Conservation (phyloP, 2,888 invertebrate genomes). For the Exephanes ischioxanthus region DNA sequence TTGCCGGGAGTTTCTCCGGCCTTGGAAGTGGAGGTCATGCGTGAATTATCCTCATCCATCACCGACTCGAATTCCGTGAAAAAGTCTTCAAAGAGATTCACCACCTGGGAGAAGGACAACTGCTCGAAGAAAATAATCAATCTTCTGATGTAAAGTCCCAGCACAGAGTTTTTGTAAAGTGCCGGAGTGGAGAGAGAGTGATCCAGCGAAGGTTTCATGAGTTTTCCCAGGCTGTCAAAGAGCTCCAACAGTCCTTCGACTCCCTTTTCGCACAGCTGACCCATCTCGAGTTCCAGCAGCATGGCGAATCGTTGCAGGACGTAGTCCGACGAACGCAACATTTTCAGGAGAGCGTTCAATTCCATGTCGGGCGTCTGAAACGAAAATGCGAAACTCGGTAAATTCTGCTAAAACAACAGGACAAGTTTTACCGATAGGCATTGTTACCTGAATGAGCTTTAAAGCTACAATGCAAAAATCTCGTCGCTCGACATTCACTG, state of each 20-base stretch:
- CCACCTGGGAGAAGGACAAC: slow-evolving; percentile 93
- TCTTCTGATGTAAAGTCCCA: slow-evolving; percentile 93
- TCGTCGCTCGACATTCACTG: slow-evolving; percentile 87
- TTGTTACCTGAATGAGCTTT: slow-evolving; percentile 90
- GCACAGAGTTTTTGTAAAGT: slow-evolving; percentile 83
- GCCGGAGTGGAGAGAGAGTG: slow-evolving; percentile 76
- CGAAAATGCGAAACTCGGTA: slow-evolving; percentile 4
- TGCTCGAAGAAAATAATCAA: slow-evolving; percentile 93
- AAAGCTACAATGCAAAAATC: slow-evolving; percentile 93
- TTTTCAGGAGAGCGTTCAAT: slow-evolving; percentile 88
- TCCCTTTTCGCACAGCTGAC: slow-evolving; percentile 87
- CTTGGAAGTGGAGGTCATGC: slow-evolving; percentile 18
- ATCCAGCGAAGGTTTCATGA: slow-evolving; percentile 86
- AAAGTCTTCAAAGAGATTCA: slow-evolving; percentile 90
- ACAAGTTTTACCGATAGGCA: neutral
- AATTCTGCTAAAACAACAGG: neutral
- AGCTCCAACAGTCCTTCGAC: slow-evolving; percentile 87
- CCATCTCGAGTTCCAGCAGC: slow-evolving; percentile 87
- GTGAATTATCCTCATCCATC: slow-evolving; percentile 36
- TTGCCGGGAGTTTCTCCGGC: slow-evolving; percentile 50
- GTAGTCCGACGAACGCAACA: slow-evolving; percentile 88
- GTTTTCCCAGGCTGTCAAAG: slow-evolving; percentile 88
- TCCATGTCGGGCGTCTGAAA: slow-evolving; percentile 91
- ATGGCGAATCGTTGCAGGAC: slow-evolving; percentile 87
- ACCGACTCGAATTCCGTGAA: slow-evolving; percentile 86